phyloP scores from a whole-genome alignment of 2,888 invertebrate genomes.

The Epirrita christyi region DNA sequence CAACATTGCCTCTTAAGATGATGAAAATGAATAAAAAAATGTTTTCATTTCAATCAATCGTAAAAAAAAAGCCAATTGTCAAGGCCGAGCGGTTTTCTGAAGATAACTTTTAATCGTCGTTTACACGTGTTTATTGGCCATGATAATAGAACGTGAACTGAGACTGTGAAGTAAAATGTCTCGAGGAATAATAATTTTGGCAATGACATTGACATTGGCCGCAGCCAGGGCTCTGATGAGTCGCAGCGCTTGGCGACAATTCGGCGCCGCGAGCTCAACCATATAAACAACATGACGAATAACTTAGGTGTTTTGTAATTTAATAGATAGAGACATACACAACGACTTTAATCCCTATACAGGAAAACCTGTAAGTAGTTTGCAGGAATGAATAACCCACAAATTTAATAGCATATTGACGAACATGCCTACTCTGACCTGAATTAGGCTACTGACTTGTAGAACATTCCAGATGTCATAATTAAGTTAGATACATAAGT shows the following conservation, averaged over 20 bases:
- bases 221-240: conserved; percentile 46
- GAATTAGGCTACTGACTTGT: no score
- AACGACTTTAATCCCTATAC: no score
- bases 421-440: no score
- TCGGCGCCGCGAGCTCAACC: conserved; percentile 21
- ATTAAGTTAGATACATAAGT: no score
- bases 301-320: conserved; percentile 4
- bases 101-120: conserved; percentile 19
- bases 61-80: conserved; percentile 20
- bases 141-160: conserved; percentile 12
- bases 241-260: conserved; percentile 30
- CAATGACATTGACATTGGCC: conserved; percentile 74
- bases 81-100: conserved; percentile 22
- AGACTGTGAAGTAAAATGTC: conserved; percentile 6
- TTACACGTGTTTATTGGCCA: conserved; percentile 13
- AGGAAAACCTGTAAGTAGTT: no score
- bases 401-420: no score
- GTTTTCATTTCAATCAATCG: conserved; percentile 6
- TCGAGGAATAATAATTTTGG: conserved; percentile 43
- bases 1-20: not conserved
- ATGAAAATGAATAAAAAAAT: conserved; percentile 8
- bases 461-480: no score
- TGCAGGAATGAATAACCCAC: no score
- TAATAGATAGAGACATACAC: not conserved
- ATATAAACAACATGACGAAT: conserved; percentile 20